A percentile compares a stretch with the other conserved stretches of the same genome.
These are phyloP conservation scores for Balaenoptera acutorostrata DNA, from an alignment of 2,113 vertebrate species.

Conservation along the genomic window DNA sequence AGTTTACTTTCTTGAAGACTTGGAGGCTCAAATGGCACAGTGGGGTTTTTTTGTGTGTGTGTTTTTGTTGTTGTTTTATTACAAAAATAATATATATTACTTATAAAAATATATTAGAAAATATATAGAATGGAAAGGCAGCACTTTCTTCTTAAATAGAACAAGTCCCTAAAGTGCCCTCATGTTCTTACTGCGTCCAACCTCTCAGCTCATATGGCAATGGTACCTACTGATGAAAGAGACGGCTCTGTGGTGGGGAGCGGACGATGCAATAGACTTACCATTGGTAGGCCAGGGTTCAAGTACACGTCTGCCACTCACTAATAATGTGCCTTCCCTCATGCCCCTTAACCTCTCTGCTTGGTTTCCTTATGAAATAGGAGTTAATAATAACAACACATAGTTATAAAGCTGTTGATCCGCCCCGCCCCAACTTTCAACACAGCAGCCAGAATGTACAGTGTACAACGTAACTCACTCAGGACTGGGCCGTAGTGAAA, in stretches of 20 bases:
- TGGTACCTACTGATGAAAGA: neutral
- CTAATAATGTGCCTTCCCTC: neutral
- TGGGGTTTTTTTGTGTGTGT: neutral
- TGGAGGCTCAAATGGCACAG: neutral
- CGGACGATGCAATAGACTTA: rapidly evolving
- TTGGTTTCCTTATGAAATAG: neutral
- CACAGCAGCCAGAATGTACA: neutral
- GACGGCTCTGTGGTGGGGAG: neutral
- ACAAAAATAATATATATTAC: neutral
- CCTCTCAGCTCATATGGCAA: neutral
- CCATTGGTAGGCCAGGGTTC: neutral
- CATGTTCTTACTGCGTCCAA: neutral
- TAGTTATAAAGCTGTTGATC: neutral
- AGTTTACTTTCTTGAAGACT: neutral
- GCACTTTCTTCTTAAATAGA: neutral
- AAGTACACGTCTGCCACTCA: neutral
- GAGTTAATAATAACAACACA: neutral
- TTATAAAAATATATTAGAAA: neutral
- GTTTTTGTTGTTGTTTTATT: neutral
- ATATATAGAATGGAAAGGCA: neutral
- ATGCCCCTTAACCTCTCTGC: neutral
- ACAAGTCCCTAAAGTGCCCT: no score
- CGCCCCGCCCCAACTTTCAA: neutral
- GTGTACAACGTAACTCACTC: neutral
- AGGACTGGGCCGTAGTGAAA: neutral